Evolutionary conservation across 2,797 vertebrate species (phyloP).

Genomic region (Florisuga fusca): DNA sequence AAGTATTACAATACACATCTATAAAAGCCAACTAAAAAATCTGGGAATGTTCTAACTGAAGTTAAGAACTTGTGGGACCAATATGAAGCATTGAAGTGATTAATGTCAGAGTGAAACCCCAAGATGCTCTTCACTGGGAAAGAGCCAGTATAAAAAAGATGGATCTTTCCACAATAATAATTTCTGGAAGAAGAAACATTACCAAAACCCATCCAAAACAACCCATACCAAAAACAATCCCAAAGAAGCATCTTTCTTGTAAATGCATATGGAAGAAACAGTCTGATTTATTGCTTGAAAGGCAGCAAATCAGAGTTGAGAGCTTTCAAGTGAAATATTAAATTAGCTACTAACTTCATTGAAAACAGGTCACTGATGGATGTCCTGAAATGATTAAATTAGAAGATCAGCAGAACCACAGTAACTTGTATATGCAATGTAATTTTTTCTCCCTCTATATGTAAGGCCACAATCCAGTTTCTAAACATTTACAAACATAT

Average conservation of each 20-base stretch:
- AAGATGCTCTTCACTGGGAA: not conserved
- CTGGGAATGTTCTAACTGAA: not conserved
- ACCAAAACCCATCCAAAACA: not conserved
- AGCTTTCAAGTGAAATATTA: constrained; percentile 39
- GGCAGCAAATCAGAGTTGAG: constrained; percentile 37
- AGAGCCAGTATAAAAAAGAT: not conserved
- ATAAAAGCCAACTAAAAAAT: not conserved
- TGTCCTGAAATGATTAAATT: constrained; percentile 6
- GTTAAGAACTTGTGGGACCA: not conserved
- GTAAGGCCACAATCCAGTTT: not conserved
- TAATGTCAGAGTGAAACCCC: not conserved
- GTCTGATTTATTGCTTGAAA: constrained; percentile 34
- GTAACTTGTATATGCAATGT: not conserved
- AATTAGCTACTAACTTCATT: constrained; percentile 38
- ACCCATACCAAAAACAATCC: not conserved
- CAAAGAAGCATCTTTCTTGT: constrained; percentile 28
- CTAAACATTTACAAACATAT: not conserved
- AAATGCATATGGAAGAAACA: not conserved
- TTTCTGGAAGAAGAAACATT: not conserved
- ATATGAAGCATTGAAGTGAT: not conserved
- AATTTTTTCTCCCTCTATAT: not conserved
- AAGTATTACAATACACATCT: not conserved
- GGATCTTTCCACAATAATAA: not conserved
- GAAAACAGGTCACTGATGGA: constrained; percentile 33
- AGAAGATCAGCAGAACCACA: constrained; percentile 23